Conservation (phyloP, 2,797 vertebrate species). For the Heteromormyrus szaboi region DNA sequence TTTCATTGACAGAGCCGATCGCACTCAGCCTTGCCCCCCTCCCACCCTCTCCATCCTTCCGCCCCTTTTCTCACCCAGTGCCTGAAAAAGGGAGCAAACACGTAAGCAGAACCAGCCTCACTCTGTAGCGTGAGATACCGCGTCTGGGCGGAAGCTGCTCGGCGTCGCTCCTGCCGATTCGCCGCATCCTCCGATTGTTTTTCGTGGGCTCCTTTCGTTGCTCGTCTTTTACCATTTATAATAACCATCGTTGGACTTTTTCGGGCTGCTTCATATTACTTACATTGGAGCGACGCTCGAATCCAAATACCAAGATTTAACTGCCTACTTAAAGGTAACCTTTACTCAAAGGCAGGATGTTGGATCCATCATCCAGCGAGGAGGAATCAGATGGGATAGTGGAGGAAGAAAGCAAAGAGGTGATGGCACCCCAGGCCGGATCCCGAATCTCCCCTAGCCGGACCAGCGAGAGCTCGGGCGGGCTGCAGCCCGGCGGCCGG, state of each 20-base stretch:
- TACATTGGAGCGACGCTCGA: neutral
- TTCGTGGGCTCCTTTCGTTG: neutral
- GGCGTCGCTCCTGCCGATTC: slow-evolving; percentile 57
- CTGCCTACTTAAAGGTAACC: neutral
- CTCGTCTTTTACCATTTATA: neutral
- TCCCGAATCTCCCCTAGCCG: slow-evolving; percentile 85
- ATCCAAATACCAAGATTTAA: neutral
- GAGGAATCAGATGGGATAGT: slow-evolving; percentile 94
- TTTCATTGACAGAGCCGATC: slow-evolving; percentile 39
- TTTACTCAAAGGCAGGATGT: slow-evolving; percentile 62
- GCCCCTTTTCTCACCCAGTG: slow-evolving; percentile 53
- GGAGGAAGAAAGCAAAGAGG: slow-evolving; percentile 91
- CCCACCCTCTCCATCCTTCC: slow-evolving; percentile 38
- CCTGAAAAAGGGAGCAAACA: slow-evolving; percentile 58
- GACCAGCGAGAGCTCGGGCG: slow-evolving; percentile 81
- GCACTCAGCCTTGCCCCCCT: slow-evolving; percentile 40
- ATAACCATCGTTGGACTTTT: neutral
- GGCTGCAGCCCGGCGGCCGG: slow-evolving; percentile 77
- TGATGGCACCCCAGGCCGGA: slow-evolving; percentile 75
- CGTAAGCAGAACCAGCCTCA: slow-evolving; percentile 75
- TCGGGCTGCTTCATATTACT: neutral
- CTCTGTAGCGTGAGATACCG: slow-evolving; percentile 71
- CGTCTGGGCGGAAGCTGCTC: slow-evolving; percentile 65
- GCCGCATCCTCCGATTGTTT: slow-evolving; percentile 47
- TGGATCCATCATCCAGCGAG: slow-evolving; percentile 96